These are phyloP conservation scores for Crypturellus tataupa DNA, from an alignment of 2,797 vertebrate genomes.

Conservation along the genomic window DNA sequence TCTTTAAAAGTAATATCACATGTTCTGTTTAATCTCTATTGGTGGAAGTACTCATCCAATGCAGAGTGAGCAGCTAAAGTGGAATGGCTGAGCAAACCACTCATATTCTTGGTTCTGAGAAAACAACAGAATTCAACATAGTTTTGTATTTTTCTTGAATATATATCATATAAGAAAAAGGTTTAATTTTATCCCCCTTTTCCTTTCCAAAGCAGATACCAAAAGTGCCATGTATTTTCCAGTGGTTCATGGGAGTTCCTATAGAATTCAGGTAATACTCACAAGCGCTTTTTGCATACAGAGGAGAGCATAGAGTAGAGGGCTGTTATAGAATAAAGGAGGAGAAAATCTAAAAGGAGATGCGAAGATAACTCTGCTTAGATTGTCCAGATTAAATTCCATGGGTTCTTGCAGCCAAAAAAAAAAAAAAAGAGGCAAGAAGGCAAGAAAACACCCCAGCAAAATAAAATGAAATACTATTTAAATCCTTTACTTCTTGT, in stretches of 20 bases:
- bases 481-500: constrained; percentile 53
- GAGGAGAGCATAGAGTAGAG: neutral
- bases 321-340: neutral
- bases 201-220: neutral
- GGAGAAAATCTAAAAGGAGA: neutral
- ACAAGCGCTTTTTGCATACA: neutral
- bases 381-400: neutral
- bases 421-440: neutral
- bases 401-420: constrained; percentile 13
- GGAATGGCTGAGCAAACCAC: neutral
- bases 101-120: neutral
- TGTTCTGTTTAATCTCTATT: neutral
- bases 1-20: neutral
- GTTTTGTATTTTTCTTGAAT: neutral
- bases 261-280: neutral
- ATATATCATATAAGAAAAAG: neutral
- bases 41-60: neutral
- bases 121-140: neutral
- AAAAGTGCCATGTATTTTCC: neutral
- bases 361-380: neutral
- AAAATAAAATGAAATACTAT: constrained; percentile 49
- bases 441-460: neutral
- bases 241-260: neutral
- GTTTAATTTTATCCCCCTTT: neutral
- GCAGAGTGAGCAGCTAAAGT: neutral